These are phyloP conservation scores for Diceros bicornis DNA, from an alignment of 2,797 vertebrate species.

Conservation along the genomic window DNA sequence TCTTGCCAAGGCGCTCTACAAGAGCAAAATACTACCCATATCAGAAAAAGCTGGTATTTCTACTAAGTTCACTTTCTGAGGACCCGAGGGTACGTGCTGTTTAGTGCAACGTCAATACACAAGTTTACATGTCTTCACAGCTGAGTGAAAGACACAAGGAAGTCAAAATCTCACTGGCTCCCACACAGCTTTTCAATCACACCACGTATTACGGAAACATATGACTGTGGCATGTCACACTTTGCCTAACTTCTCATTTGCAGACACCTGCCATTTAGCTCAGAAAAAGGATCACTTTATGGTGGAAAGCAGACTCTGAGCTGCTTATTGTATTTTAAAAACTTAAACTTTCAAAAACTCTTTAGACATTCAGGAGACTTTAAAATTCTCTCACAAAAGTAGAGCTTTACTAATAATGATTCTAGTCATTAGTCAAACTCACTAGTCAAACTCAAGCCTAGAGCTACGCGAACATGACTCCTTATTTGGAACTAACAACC, in stretches of 20 bases:
- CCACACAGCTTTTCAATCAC: slow-evolving; percentile 72
- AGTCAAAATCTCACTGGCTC: neutral
- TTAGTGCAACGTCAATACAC: neutral
- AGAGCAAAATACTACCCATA: neutral
- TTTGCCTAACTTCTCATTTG: slow-evolving; percentile 58
- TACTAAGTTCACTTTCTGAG: slow-evolving; percentile 2
- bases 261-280: neutral
- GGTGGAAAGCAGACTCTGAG: neutral
- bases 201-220: neutral
- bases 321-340: neutral
- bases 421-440: neutral
- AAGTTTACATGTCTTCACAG: slow-evolving; percentile 51
- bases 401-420: slow-evolving; percentile 12
- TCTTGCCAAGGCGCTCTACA: neutral
- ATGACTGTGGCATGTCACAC: slow-evolving; percentile 48
- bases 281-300: neutral
- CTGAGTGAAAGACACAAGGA: slow-evolving; percentile 26
- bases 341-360: neutral
- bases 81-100: neutral
- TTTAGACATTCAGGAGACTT: neutral
- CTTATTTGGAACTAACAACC: neutral
- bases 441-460: neutral
- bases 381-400: neutral
- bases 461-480: neutral
- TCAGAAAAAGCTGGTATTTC: slow-evolving; percentile 26